phyloP scores from a whole-genome alignment of 2,797 vertebrate species.

The Thamnophis elegans region DNA sequence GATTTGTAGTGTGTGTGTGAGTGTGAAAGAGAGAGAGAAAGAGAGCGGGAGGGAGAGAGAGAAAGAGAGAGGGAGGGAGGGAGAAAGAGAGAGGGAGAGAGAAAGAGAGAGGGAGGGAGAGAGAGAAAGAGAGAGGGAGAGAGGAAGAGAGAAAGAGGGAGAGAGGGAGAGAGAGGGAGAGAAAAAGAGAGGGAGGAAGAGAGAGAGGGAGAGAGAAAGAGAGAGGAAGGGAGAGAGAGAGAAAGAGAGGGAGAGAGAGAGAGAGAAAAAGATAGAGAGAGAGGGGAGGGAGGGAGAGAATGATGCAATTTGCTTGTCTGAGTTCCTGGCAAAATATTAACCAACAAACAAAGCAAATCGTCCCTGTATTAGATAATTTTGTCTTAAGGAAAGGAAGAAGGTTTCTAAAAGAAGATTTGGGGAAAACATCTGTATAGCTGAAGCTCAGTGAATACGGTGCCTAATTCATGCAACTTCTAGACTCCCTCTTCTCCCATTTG shows the following conservation, averaged over 20 bases:
- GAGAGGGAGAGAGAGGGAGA: not conserved
- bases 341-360: not conserved
- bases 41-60: too few relatives aligned
- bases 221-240: too few relatives aligned
- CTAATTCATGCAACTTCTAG: conserved; percentile 34
- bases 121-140: not conserved
- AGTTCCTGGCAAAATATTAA: not conserved
- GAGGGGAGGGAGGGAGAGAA: not conserved
- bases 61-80: too few relatives aligned
- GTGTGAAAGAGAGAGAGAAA: not conserved
- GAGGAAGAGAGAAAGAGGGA: too few relatives aligned
- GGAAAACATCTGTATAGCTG: not conserved
- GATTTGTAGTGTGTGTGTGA: not conserved
- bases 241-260: not conserved
- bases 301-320: not conserved
- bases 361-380: not conserved
- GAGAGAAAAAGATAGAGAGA: too few relatives aligned
- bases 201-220: not conserved
- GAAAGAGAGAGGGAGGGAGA: too few relatives aligned
- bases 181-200: too few relatives aligned
- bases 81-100: not conserved
- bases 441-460: conserved; percentile 43
- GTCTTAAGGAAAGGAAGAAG: not conserved
- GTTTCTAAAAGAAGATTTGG: not conserved
- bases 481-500: conserved; percentile 17